phyloP scores from a whole-genome alignment of 2,888 invertebrate species.

The Calliphora vomitoria region DNA sequence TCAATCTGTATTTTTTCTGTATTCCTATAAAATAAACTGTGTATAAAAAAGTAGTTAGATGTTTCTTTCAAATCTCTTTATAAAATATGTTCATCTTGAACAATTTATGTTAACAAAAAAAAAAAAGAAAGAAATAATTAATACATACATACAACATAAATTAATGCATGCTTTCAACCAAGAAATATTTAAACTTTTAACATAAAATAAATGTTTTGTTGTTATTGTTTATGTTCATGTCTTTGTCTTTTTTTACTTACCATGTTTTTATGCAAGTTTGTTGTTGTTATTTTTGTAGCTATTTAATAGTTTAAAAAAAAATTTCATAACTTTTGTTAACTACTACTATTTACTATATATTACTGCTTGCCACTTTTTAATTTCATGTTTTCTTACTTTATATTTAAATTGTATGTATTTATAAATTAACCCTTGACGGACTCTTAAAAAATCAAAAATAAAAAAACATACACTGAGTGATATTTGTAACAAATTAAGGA shows the following conservation, averaged over 20 bases:
- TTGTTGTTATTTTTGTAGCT: constrained; percentile 18
- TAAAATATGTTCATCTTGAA: constrained; percentile 35
- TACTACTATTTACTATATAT: not conserved
- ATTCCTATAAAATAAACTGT: not conserved
- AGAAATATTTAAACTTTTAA: constrained; percentile 22
- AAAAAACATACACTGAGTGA: too few species aligned
- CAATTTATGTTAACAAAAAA: not conserved
- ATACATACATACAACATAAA: constrained; percentile 20
- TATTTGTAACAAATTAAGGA: too few species aligned
- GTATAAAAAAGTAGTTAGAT: not conserved
- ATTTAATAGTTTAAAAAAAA: constrained; percentile 11
- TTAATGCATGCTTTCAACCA: constrained; percentile 32
- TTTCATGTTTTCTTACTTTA: constrained; percentile 3
- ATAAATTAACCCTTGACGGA: not conserved
- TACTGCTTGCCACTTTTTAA: constrained; percentile 7
- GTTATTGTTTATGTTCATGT: constrained; percentile 6
- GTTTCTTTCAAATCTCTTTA: not conserved
- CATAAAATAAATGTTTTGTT: constrained; percentile 20
- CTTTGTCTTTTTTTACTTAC: constrained; percentile 16
- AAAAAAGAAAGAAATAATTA: not conserved
- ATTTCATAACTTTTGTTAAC: constrained; percentile 28
- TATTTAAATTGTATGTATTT: not conserved
- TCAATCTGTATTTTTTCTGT: not conserved
- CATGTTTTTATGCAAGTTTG: not conserved
- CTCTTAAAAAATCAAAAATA: not conserved